Evolutionary conservation across 2,888 invertebrate genomes (phyloP), one percentile per base, ranked within the genome.

Genomic region (Lordiphosa andalusiaca): DNA sequence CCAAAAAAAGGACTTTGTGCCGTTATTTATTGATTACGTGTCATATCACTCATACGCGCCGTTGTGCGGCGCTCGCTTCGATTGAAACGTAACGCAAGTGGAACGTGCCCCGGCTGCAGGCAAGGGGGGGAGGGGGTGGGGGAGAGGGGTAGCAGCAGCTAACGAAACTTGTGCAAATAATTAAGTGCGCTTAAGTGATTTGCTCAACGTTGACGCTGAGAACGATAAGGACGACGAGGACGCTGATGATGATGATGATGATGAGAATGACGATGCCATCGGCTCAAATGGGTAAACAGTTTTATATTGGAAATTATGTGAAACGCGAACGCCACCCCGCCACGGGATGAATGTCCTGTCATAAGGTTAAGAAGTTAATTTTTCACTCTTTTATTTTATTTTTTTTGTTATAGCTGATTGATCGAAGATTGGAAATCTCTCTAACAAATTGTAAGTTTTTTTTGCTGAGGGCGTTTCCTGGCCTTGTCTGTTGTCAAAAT

Each of bases 171-270:
- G 81, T 71, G 77, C 84, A 84, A 80, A 76, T 80, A 80, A 80
- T 80, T 80, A 84, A 83, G 78, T 80, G 73, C 77, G 84, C 81
- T 80, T 80, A 80, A 80, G 78, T 83, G 78, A 80, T 80, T 83
- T 83, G 67, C 66, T 51, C 66, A 63, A 65, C 53, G 49, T 42
- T 48, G 59, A 57, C 38, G 41, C 42, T 9, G 51, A 52, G 25
- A 46, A 57, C 19, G 44, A 50, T n/a, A 49, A 35, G 39, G 52
- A 42, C 9, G 46, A 38, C 42, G 51, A 59, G 6, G 23, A 48
- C 6, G 39, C 49, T 48, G 59, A 63, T 23, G 42, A 68, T 42
- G 69, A 60, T 51, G 63, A 68, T 55, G 75, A n/a, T n/a, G 39
- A 52, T 48, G 59, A 63, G 30, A 42, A 68, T 42, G 69, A 60